Conservation (phyloP, 2,797 vertebrate species). For the Prionace glauca region DNA sequence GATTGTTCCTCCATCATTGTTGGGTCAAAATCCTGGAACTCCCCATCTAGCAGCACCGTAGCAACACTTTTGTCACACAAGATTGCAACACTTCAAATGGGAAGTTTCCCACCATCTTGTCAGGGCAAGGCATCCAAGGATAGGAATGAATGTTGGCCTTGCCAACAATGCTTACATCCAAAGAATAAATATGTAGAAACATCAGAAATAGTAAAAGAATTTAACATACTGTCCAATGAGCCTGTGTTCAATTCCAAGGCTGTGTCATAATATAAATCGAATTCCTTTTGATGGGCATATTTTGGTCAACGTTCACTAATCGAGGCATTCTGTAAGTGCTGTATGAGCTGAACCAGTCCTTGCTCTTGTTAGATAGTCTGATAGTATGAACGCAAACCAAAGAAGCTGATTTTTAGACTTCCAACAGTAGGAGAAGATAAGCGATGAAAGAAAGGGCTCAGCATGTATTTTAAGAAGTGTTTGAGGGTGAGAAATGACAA, state of each 20-base stretch:
- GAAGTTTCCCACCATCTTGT: background rate
- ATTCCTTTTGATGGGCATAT: background rate
- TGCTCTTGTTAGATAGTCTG: background rate
- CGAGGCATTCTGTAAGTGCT: background rate
- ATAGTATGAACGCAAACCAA: background rate
- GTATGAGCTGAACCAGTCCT: background rate
- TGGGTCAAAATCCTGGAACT: background rate
- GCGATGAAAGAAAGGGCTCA: background rate
- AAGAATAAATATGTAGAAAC: background rate
- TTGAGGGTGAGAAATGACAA: constrained; percentile 8
- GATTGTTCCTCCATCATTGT: background rate
- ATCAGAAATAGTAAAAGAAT: background rate
- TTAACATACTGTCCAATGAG: background rate
- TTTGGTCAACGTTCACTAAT: background rate
- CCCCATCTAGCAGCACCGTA: background rate
- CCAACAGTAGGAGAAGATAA: background rate
- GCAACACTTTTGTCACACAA: background rate
- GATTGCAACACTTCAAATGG: background rate
- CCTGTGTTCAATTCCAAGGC: background rate
- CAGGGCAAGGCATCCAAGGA: background rate
- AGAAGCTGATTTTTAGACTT: background rate
- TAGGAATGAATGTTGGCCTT: too few relatives aligned
- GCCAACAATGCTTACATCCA: background rate
- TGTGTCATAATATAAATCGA: background rate
- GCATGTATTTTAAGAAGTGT: background rate